Conservation (phyloP, 2,113 vertebrate species). For the Trachemys scripta region DNA sequence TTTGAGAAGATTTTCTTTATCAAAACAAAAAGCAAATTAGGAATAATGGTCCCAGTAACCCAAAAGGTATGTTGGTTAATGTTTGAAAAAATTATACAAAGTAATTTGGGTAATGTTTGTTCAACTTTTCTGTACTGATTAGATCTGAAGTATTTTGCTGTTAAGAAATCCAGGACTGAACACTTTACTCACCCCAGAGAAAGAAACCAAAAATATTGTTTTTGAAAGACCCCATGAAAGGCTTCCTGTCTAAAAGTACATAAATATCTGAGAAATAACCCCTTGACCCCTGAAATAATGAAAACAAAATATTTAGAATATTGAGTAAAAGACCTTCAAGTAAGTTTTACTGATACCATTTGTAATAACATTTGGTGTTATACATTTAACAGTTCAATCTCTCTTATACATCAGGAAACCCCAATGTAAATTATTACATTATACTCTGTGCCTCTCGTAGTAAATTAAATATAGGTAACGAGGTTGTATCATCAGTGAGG, state of each 20-base stretch:
- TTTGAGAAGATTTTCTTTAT: not conserved
- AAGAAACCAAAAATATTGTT: not conserved
- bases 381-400: not conserved
- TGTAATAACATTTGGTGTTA: not conserved
- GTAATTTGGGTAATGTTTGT: not conserved
- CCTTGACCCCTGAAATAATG: not conserved
- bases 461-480: not conserved
- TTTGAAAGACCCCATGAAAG: not conserved
- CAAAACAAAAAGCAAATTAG: not conserved
- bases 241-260: not conserved
- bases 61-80: not conserved
- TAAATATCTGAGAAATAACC: not conserved
- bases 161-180: not conserved
- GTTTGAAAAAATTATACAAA: not conserved
- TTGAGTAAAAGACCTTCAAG: not conserved
- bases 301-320: not conserved
- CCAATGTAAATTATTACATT: not conserved
- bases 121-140: not conserved
- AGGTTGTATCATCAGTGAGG: not conserved
- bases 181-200: not conserved
- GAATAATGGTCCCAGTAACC: not conserved
- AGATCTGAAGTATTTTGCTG: not conserved
- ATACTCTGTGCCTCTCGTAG: not conserved
- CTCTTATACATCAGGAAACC: not conserved
- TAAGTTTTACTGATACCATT: not conserved